These are phyloP conservation scores for Notechis scutatus DNA, from an alignment of 2,113 vertebrate species.

Conservation along the genomic window DNA sequence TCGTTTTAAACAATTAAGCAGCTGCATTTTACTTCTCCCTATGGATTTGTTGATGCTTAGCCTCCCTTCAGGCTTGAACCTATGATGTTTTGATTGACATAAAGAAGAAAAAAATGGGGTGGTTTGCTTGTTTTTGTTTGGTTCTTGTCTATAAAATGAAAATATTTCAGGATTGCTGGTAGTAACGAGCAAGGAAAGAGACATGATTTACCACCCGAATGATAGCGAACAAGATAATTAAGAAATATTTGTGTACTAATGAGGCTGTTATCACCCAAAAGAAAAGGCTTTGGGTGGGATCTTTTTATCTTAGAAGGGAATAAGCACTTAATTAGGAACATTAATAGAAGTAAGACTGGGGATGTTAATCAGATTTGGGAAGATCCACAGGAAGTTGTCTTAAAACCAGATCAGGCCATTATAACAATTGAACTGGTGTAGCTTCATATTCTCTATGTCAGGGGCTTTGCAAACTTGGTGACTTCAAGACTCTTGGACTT, in stretches of 20 bases:
- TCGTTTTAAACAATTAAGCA: not conserved
- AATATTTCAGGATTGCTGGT: not conserved
- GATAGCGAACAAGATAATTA: not conserved
- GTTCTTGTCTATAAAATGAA: not conserved
- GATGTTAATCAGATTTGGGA: too few relatives aligned
- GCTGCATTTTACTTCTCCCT: not conserved
- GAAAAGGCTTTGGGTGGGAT: too few relatives aligned
- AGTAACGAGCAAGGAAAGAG: not conserved
- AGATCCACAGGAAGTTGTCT: not conserved
- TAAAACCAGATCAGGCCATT: not conserved
- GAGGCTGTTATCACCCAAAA: not conserved
- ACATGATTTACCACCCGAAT: not conserved
- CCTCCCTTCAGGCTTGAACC: not conserved
- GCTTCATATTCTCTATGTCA: too few relatives aligned
- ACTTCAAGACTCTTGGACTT: too few relatives aligned
- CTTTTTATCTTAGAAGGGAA: too few relatives aligned
- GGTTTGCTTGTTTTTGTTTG: not conserved
- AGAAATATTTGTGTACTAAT: not conserved
- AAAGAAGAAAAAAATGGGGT: not conserved
- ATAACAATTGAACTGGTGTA: too few relatives aligned
- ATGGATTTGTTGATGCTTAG: not conserved
- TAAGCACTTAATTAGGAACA: too few relatives aligned
- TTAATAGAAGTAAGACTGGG: too few relatives aligned
- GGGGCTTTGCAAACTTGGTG: too few relatives aligned
- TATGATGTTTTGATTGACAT: not conserved